Evolutionary conservation across 2,113 vertebrate species (phyloP).

Genomic region (Daubentonia madagascariensis): DNA sequence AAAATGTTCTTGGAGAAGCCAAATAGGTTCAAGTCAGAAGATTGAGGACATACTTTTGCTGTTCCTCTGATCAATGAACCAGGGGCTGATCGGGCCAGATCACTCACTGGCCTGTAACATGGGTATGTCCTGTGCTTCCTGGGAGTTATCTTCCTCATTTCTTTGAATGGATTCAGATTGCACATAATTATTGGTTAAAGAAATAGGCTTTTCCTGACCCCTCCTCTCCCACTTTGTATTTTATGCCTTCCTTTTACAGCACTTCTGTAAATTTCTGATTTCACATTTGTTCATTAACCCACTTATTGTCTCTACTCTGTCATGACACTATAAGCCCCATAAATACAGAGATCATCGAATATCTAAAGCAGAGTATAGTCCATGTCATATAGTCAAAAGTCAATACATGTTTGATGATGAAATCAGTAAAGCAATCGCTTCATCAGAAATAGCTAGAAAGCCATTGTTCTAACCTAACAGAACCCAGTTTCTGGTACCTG

Average conservation of each 20-base stretch:
- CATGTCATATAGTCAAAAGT: neutral
- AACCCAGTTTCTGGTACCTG: neutral
- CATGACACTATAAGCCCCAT: neutral
- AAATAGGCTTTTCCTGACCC: neutral
- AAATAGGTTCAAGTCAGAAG: neutral
- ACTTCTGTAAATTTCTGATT: neutral
- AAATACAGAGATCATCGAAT: neutral
- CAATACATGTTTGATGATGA: neutral
- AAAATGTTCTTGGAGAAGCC: neutral
- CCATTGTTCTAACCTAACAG: neutral
- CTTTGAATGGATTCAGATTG: neutral
- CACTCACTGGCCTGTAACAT: neutral
- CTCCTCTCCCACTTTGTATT: neutral
- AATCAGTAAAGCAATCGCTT: neutral
- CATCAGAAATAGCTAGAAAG: neutral
- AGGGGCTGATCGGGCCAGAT: neutral
- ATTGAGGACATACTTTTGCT: neutral
- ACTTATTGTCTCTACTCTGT: neutral
- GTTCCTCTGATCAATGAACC: neutral
- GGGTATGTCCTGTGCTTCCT: neutral
- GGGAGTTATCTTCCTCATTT: neutral
- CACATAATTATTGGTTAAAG: neutral
- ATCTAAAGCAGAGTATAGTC: neutral
- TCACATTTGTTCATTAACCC: neutral
- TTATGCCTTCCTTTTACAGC: neutral